These are phyloP conservation scores for Suricata suricatta DNA, from an alignment of 2,113 vertebrate genomes.

Conservation along the genomic window DNA sequence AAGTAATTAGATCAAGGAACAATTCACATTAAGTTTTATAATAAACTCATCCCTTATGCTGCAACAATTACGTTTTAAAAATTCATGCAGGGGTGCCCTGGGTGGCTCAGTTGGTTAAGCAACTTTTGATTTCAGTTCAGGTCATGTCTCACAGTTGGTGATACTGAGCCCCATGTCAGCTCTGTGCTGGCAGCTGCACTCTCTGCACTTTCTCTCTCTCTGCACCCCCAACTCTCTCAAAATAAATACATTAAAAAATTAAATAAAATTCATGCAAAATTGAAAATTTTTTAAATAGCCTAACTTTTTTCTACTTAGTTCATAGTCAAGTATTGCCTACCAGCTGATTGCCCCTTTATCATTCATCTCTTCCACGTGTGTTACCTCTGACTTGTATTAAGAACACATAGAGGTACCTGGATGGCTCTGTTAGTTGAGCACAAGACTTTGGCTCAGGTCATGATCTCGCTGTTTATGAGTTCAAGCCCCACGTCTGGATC, in stretches of 20 bases:
- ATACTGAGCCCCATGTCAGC: too few relatives aligned
- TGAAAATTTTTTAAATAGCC: not conserved
- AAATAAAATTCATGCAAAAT: not conserved
- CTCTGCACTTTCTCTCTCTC: too few relatives aligned
- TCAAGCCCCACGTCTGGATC: too few relatives aligned
- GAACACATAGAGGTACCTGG: not conserved
- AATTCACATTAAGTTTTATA: not conserved
- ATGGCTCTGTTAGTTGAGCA: too few relatives aligned
- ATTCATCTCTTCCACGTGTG: not conserved
- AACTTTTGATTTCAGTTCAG: too few relatives aligned
- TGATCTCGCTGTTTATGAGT: too few relatives aligned
- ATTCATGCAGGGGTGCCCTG: not conserved
- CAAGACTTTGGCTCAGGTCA: too few relatives aligned
- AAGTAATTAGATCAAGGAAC: not conserved
- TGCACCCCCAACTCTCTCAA: too few relatives aligned
- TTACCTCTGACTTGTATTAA: not conserved
- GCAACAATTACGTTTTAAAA: not conserved
- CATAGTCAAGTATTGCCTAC: not conserved
- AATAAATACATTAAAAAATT: too few relatives aligned
- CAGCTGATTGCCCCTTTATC: not conserved
- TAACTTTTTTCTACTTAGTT: not conserved
- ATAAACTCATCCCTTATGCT: not conserved
- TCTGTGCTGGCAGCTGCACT: too few relatives aligned
- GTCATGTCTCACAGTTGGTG: too few relatives aligned
- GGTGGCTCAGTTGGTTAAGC: too few relatives aligned